Base-by-base conservation (phyloP, 2,888 invertebrate genomes). In the Imbricaverruca yamaguchii region DNA sequence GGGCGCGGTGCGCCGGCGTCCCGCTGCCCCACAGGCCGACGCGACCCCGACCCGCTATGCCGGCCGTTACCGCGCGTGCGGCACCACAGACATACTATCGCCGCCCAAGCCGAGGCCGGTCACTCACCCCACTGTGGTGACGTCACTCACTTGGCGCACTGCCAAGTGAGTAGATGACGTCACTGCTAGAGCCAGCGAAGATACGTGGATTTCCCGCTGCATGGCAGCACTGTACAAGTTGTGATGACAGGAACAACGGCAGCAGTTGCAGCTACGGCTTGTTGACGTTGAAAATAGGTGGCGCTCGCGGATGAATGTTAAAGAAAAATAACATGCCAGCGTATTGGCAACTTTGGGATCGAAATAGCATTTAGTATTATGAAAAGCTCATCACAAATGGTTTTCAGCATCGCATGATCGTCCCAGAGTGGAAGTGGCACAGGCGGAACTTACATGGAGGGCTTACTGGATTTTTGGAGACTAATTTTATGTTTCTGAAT, bases 51-150 rank as follows among this genome's bases (percentile, higher is more conserved):
- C 74, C 69, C 53, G 74, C 67, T 67, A 67, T 8, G 67, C 53
- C 74, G 74, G 74, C 74, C 74, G 74, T 74, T 74, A 74, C 53
- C 74, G 53, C 53, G 74, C 74, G 74, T 53, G 53, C 15, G 7
- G 74, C 53, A 39, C 74, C 74, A 74, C 25, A 74, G 74, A 74
- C 74, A 74, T 53, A 74, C 74, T 67, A 74, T 74, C 74, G 53
- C 23, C 67, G 67, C 67, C 39, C 39, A 39, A 39, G 39, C 39
- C 53, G 74, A 74, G 74, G 74, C 74, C 74, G 74, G 74, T 53
- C 74, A 18, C 23, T 74, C 74, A 74, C 74, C 74, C 74, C 74
- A 21, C 18, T 53, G 23, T n/a, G 21, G 53, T 74, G 74, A 74
- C 74, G 74, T 74, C 74, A 74, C 74, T 2, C 59, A 59, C 12